These are phyloP conservation scores for Leuctra nigra DNA, from an alignment of 2,888 invertebrate species.

Conservation along the genomic window DNA sequence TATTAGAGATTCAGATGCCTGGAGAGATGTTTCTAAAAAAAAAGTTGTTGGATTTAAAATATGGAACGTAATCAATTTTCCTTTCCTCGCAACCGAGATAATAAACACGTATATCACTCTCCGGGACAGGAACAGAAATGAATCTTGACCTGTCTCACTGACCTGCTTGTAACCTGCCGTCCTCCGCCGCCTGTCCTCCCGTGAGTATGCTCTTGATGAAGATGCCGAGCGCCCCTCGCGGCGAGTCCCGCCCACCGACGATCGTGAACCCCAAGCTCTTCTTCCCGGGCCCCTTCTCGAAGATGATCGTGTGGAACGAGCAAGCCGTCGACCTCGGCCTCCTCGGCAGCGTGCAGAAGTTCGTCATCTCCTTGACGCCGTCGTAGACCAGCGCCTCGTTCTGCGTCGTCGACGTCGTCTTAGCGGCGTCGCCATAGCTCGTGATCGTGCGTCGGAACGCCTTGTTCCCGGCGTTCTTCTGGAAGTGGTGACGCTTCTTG, in stretches of 20 bases:
- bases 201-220: slow-evolving; percentile 80
- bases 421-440: slow-evolving; percentile 46
- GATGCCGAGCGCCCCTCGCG: slow-evolving; percentile 76
- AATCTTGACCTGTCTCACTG: slow-evolving; percentile 34
- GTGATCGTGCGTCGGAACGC: slow-evolving; percentile 50
- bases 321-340: slow-evolving; percentile 58
- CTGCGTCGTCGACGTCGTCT: slow-evolving; percentile 35
- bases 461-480: slow-evolving; percentile 57
- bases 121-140: not conserved
- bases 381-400: slow-evolving; percentile 34
- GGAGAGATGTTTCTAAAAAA: too few species aligned
- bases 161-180: slow-evolving; percentile 77
- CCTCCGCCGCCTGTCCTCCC: slow-evolving; percentile 76
- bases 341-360: slow-evolving; percentile 69
- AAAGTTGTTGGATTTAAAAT: too few species aligned
- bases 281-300: slow-evolving; percentile 74
- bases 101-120: not conserved
- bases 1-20: too few species aligned
- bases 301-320: slow-evolving; percentile 63
- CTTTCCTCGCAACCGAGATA: too few species aligned
- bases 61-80: too few species aligned
- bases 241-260: slow-evolving; percentile 80
- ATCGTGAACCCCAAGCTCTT: slow-evolving; percentile 86
- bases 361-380: slow-evolving; percentile 34
- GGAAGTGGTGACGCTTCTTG: slow-evolving; percentile 49